Evolutionary conservation across 2,797 vertebrate genomes (phyloP).

Genomic region (Macrochelys suwanniensis): DNA sequence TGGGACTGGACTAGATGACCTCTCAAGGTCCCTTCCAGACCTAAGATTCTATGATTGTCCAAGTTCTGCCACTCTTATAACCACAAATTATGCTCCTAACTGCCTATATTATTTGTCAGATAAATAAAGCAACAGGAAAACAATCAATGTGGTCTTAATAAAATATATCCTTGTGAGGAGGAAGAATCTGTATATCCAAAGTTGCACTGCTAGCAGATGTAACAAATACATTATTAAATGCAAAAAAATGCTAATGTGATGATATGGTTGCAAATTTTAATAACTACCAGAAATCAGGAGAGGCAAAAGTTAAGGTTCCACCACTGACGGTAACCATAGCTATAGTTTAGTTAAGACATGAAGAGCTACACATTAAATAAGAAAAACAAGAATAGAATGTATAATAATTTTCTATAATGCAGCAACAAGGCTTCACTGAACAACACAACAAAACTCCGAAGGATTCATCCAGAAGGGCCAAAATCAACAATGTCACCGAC

Average conservation of each 20-base stretch:
- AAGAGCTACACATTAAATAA: neutral
- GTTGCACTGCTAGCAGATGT: neutral
- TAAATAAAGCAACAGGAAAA: neutral
- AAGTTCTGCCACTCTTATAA: constrained; percentile 17
- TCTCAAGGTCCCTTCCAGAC: too few relatives aligned
- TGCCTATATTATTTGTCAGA: neutral
- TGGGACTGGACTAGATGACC: too few relatives aligned
- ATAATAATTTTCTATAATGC: accelerated
- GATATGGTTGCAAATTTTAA: neutral
- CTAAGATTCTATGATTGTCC: neutral
- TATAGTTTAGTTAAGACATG: neutral
- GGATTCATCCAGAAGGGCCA: neutral
- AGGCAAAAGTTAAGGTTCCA: neutral
- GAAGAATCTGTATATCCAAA: neutral
- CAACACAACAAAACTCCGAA: neutral
- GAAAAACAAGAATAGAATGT: neutral
- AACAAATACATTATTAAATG: neutral
- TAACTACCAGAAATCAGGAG: neutral
- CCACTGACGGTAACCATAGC: neutral
- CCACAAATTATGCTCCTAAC: neutral
- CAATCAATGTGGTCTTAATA: neutral
- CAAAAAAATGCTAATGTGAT: neutral
- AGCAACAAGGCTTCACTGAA: neutral
- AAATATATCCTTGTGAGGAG: neutral
- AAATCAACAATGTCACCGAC: neutral